Evolutionary conservation across 2,113 vertebrate species (phyloP), one percentile per base, ranked within the genome.

Genomic region (Oriolus oriolus): DNA sequence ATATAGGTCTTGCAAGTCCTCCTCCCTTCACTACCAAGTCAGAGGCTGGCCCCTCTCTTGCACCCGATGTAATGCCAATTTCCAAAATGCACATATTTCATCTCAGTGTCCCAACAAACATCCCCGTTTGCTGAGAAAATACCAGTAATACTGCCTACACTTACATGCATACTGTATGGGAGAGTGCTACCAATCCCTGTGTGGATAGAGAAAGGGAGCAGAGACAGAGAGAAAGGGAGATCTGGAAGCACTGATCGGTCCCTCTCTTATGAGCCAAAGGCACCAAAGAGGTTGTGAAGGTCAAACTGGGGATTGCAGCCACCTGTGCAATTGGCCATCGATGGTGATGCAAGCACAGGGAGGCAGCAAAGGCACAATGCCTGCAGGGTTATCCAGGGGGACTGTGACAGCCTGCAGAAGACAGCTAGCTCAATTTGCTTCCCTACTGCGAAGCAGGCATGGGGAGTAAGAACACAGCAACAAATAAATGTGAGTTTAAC

Each of bases 131-230:
- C 37, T 61, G 24, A 95, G 15, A 41, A 75, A 86, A 64, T 5
- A 76, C 33, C 14, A 9, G 19, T n/a, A 80, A 35, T 8, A 19
- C 12, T 59, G 57, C 13, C 27, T 57, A 16, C 23, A 7, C 31
- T 52, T 66, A 24, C 0, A 10, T 3, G 10, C n/a, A 35, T n/a
- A 35, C 28, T 68, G 15, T 17, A 41, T 5, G 4, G 20, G 14
- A 61, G 24, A 71, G 57, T 15, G 35, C 50, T 26, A 15, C 18
- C 71, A 80, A 5, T 8, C 13, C 44, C 41, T 52, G 30, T 13
- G 42, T 8, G 9, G 27, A 52, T 0, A 23, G 6, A 26, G 39
- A 64, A 50, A 45, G 8, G 4, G 13, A 90, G 31, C 47, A 71
- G 22, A 54, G 9, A 71, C 16, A 54, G 9, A 42, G 23, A 56